These are phyloP conservation scores for Saturnia pavonia DNA, from an alignment of 2,888 invertebrate genomes.

Conservation along the genomic window DNA sequence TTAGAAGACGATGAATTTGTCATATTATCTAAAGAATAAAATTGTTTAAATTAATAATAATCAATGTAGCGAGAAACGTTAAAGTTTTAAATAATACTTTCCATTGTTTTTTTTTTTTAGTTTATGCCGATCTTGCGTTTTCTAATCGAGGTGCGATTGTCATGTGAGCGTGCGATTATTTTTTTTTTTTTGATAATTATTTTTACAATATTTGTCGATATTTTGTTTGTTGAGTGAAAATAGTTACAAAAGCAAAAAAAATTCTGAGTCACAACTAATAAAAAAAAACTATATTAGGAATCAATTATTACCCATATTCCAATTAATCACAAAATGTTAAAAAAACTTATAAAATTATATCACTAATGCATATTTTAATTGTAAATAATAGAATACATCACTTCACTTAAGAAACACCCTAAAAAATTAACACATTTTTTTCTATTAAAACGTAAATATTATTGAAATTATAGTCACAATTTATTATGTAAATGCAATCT, in stretches of 20 bases:
- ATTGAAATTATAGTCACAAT: background rate
- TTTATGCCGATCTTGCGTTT: conserved; percentile 6
- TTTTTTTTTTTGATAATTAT: background rate
- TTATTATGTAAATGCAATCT: background rate
- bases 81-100: conserved; percentile 33
- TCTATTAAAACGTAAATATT: background rate
- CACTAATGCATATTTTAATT: background rate
- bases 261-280: background rate
- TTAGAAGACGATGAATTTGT: conserved; percentile 2
- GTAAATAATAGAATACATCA: background rate
- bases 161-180: conserved; percentile 3
- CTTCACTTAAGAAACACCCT: background rate
- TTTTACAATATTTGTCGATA: too few relatives aligned
- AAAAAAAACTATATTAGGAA: background rate
- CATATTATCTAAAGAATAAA: conserved; percentile 21
- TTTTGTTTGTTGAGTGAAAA: background rate
- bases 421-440: background rate
- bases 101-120: conserved; percentile 32
- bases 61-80: conserved; percentile 24
- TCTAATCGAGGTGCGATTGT: conserved; percentile 25
- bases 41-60: conserved; percentile 24
- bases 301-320: background rate
- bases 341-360: background rate
- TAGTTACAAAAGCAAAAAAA: background rate
- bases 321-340: background rate